phyloP scores from a whole-genome alignment of 1,140 invertebrate species.

The Heterodera schachtii region DNA sequence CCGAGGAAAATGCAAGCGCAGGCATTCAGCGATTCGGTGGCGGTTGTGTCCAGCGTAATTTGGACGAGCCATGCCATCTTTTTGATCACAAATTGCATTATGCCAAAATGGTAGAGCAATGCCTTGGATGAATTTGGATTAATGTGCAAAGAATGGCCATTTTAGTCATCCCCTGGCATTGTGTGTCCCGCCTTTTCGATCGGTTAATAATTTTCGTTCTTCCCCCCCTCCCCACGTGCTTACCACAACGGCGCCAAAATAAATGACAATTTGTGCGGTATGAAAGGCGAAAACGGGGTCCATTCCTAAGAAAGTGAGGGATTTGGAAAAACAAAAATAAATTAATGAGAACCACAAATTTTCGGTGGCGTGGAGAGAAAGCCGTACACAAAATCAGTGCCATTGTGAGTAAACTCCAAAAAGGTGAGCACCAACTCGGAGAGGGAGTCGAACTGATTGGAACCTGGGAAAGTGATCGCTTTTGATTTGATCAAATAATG shows the following conservation, averaged over 20 bases:
- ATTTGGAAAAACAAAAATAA: conserved; percentile 1
- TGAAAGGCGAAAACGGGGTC: conserved; percentile 70
- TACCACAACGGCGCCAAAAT: conserved; percentile 61
- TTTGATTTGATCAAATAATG: conserved; percentile 58
- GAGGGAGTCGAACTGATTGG: conserved; percentile 70
- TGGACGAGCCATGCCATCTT: conserved; percentile 78
- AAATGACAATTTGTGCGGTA: conserved; percentile 67
- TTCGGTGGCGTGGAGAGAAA: conserved; percentile 66
- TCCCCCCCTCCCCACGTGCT: not conserved
- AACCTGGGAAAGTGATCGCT: conserved; percentile 77
- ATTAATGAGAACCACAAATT: conserved; percentile 72
- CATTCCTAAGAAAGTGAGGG: conserved; percentile 73
- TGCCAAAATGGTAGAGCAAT: conserved; percentile 82
- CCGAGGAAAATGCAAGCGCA: conserved; percentile 81
- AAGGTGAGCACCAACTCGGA: conserved; percentile 73
- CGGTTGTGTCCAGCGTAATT: conserved; percentile 78
- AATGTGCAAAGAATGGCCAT: no score
- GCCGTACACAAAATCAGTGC: conserved; percentile 84
- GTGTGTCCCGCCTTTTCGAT: no score
- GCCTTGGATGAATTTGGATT: conserved; percentile 68
- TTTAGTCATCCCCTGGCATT: no score
- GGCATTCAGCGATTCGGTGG: conserved; percentile 87
- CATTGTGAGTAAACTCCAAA: conserved; percentile 77
- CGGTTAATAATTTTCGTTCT: no score
- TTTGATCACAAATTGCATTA: conserved; percentile 83